Evolutionary conservation across 37 sponge, comb jelly and placozoan genomes (phyloP), one percentile per base, ranked within the genome.

Genomic region (Crambe crambe): DNA sequence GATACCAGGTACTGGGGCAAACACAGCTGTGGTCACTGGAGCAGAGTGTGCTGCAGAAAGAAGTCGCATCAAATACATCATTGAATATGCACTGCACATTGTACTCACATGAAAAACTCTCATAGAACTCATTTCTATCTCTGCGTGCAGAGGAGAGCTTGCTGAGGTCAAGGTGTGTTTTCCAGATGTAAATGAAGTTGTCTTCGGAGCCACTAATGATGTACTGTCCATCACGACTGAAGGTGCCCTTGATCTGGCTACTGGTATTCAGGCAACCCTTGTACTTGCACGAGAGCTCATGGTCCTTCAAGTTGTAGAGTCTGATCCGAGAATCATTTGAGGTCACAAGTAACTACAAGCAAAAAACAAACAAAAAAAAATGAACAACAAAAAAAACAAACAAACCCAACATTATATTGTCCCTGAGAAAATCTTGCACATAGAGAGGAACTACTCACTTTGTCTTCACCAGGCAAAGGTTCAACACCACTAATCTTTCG

Each of bases 141-240:
- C 95, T 85, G 18, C 97, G 69, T 3, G 72, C 82, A 1, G 95
- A 89, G 8, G 93, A 66, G 4, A 94, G 73, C 58, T 86, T 94
- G 54, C 51, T 68, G 20, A 89, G 66, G 66, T 95, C 95, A 76
- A 78, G 80, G 39, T 91, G 93, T 41, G 95, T 95, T 22, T 81
- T 86, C 97, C 97, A 97, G 9, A 94, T 62, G 59, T 97, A 97
- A 20, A 89, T 58, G 74, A 51, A 84, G 63, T 95, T 82, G 42
- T 97, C 95, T 62, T 97, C 95, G 29, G 97, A 97, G 15, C 97
- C 97, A 80, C 93, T 85, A 26, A 97, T 87, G 35, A 97, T 95
- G 51, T 79, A 84, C 61, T 85, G 72, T 0, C 95, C 97, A 80
- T 92, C 93, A 29, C 87, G 87, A 80, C 92, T 92, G 77, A 35